Evolutionary conservation across 2,797 vertebrate species (phyloP).

Genomic region (Sebastes nivosus): DNA sequence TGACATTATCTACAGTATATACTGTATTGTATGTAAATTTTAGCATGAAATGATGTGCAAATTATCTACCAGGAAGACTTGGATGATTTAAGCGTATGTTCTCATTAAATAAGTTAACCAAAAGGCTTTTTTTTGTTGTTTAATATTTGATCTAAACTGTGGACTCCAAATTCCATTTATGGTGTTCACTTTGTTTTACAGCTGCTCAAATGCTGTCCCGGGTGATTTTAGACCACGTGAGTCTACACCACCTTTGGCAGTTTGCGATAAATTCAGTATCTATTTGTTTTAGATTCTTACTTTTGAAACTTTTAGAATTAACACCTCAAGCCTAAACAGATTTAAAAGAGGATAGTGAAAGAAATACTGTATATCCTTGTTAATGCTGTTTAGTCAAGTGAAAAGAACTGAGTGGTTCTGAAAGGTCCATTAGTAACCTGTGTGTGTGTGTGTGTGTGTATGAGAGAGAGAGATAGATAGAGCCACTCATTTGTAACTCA

Average conservation of each 20-base stretch:
- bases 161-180: neutral
- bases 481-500: constrained; percentile 72
- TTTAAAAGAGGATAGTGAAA: constrained; percentile 9
- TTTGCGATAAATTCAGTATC: constrained; percentile 4
- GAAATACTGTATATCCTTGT: constrained; percentile 14
- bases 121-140: neutral
- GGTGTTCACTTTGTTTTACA: neutral
- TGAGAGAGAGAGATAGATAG: neutral
- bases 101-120: neutral
- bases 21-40: neutral
- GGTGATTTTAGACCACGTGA: neutral
- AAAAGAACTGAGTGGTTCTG: constrained; percentile 58
- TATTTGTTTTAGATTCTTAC: neutral
- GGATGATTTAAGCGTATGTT: neutral
- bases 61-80: neutral
- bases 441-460: constrained; percentile 20
- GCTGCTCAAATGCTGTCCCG: constrained; percentile 1
- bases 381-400: constrained; percentile 53
- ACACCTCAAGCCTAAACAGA: neutral
- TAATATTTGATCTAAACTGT: neutral
- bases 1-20: neutral
- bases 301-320: neutral
- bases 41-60: neutral
- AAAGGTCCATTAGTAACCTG: constrained; percentile 76
- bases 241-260: neutral